Percentiles rank a stretch among this genome's conserved stretches.
These are phyloP conservation scores for Numenius arquata DNA, from an alignment of 2,113 vertebrate species.

Conservation along the genomic window DNA sequence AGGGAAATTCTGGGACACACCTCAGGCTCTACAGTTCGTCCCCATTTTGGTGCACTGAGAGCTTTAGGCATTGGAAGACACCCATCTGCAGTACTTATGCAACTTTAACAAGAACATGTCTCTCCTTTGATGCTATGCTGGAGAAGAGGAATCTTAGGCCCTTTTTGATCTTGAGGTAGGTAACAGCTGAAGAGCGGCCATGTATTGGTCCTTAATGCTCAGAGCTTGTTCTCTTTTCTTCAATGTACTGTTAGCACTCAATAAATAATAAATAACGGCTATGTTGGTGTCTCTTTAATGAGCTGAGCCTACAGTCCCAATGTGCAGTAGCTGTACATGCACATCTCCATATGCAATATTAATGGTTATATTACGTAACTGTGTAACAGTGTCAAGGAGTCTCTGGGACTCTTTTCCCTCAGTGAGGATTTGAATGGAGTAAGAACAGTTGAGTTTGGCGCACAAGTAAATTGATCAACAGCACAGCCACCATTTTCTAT, in stretches of 20 bases:
- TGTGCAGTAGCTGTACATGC: not conserved
- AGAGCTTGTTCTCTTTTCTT: conserved; percentile 2
- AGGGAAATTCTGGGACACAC: not conserved
- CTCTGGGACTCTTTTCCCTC: not conserved
- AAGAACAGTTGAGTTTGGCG: not conserved
- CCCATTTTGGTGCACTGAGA: not conserved
- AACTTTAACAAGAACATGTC: not conserved
- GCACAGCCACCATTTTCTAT: not conserved
- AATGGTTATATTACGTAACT: conserved; percentile 29
- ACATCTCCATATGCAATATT: conserved; percentile 1
- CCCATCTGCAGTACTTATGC: not conserved
- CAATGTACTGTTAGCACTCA: not conserved
- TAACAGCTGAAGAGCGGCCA: not conserved
- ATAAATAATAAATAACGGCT: conserved; percentile 25
- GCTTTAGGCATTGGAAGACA: not conserved
- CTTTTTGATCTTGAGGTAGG: not conserved
- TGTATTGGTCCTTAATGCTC: not conserved
- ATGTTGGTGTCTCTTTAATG: not conserved
- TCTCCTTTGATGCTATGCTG: not conserved
- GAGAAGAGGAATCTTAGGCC: not conserved
- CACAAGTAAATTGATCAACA: not conserved
- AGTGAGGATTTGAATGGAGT: not conserved
- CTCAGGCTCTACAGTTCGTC: not conserved
- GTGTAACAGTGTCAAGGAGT: not conserved
- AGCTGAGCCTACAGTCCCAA: not conserved